Conservation (phyloP, 2,888 invertebrate species). For the Elaeidobius kamerunicus region DNA sequence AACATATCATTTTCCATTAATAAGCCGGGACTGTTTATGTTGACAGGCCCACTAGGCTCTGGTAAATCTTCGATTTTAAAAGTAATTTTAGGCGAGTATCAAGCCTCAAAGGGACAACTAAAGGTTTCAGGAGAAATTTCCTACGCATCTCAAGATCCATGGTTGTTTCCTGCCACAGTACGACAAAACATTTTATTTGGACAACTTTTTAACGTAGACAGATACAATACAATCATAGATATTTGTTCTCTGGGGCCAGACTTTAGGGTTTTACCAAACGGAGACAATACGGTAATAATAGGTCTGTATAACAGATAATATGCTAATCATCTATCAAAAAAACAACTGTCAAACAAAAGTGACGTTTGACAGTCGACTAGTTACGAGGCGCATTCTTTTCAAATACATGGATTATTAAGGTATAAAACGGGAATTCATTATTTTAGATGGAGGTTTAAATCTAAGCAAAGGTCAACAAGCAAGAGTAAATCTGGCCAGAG, state of each 20-base stretch:
- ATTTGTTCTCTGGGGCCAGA: constrained; percentile 69
- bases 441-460: constrained; percentile 64
- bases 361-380: too few relatives aligned
- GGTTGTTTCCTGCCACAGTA: constrained; percentile 59
- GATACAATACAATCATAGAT: constrained; percentile 48
- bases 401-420: too few relatives aligned
- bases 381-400: too few relatives aligned
- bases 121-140: constrained; percentile 51
- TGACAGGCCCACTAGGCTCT: constrained; percentile 64
- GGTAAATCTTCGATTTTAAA: constrained; percentile 57
- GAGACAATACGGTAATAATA: constrained; percentile 76
- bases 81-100: constrained; percentile 47
- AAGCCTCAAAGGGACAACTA: constrained; percentile 45
- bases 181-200: constrained; percentile 79
- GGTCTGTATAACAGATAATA: constrained; percentile 12
- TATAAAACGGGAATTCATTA: too few relatives aligned
- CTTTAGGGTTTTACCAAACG: constrained; percentile 66
- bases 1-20: constrained; percentile 19
- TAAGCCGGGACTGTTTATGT: constrained; percentile 48
- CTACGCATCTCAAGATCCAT: constrained; percentile 63
- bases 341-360: too few relatives aligned
- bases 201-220: constrained; percentile 52
- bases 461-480: constrained; percentile 81
- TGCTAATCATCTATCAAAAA: too few relatives aligned
- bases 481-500: constrained; percentile 78